A percentile compares a stretch with the other conserved stretches of the same genome.
Conservation (phyloP, 2,797 vertebrate species). For the Phoeniculus purpureus region DNA sequence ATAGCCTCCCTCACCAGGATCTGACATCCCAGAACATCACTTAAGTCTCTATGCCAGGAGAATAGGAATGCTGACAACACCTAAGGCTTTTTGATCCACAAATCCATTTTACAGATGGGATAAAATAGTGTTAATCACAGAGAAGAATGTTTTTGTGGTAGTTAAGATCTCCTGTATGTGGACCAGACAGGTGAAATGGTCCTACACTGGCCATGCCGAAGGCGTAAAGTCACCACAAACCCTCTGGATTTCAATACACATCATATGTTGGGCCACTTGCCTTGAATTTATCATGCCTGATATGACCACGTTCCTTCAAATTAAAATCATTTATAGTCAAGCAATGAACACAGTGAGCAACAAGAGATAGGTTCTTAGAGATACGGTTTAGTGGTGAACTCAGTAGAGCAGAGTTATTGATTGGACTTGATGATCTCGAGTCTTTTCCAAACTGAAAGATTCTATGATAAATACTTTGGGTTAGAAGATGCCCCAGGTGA, state of each 20-base stretch:
- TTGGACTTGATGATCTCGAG: too few relatives aligned
- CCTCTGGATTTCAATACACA: neutral
- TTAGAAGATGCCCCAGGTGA: neutral
- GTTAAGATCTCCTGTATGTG: neutral
- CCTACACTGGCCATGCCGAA: neutral
- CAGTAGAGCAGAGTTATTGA: too few relatives aligned
- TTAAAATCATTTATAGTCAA: neutral
- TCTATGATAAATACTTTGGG: neutral
- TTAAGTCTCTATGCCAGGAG: neutral
- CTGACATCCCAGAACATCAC: neutral
- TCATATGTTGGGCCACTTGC: neutral
- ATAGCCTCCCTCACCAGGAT: neutral
- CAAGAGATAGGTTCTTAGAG: neutral
- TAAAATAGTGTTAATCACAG: neutral
- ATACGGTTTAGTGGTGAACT: neutral
- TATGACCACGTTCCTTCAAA: neutral
- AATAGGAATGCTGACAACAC: neutral
- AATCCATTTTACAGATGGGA: neutral
- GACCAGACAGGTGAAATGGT: neutral
- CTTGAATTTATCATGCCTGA: neutral
- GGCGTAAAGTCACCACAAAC: neutral
- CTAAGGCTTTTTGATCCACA: neutral
- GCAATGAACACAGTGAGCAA: neutral
- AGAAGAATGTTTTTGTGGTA: neutral
- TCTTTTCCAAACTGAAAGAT: too few relatives aligned